Base-by-base conservation (phyloP, 2,888 invertebrate species). In the Lasioglossum pauxillum region DNA sequence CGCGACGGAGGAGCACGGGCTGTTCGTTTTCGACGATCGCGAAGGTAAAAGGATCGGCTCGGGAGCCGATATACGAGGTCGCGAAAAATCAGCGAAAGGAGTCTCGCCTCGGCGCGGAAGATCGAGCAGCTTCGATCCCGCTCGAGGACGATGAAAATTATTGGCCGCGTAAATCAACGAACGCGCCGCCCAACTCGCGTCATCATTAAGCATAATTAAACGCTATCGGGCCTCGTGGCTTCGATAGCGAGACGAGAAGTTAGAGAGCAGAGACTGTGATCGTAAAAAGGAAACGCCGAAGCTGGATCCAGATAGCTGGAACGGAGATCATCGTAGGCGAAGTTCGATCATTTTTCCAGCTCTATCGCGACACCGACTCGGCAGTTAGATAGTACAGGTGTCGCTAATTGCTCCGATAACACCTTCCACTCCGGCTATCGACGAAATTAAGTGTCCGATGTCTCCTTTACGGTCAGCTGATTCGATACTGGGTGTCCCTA, bases 361-460 rank as follows among this genome's bases (percentile, higher is more conserved):
- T 69, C 64, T 79, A 77, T 80, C 82, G 44, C 23, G 27, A 27
- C 71, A 35, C 57, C 23, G 73, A 79, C 71, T 77, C 75, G 79
- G 53, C 81, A 31, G 67, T 41, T 78, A 73, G 83, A 87, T 86
- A 81, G 64, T 78, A 87, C 83, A 91, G 90, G 91, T 91, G 90
- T 88, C 82, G 73, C 90, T 90, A 90, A 90, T 90, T 91, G 90
- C 89, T 67, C 80, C 73, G 90, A 90, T 90, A 90, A 90, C 90
- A 79, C 84, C 77, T 74, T 86, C 83, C 86, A 46, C 80, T 74
- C 76, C 67, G 81, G 78, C 83, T 83, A 82, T 82, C 83, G 38
- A 77, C 78, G 72, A 75, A 78, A 82, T 86, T 82, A 86, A 86
- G 78, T 78, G 79, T 53, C 74, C 69, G 16, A 60, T 12, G 69